Evolutionary conservation across 2,797 vertebrate species (phyloP), one percentile per base, ranked within the genome.

Genomic region (Diceros bicornis): DNA sequence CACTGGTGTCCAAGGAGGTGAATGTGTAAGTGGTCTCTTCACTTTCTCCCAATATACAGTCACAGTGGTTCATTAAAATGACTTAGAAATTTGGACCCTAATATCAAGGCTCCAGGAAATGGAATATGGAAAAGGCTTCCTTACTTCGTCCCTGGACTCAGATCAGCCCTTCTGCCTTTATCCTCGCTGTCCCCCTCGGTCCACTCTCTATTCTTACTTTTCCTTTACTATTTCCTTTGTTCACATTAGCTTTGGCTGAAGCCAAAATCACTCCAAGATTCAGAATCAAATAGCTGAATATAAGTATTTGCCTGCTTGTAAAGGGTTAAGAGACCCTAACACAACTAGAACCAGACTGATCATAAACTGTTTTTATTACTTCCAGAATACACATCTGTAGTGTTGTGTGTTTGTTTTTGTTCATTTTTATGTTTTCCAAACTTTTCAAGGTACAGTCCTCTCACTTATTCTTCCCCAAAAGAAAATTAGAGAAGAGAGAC

Each of bases 31-130:
- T 0, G 2, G 25, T 23, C 34, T 20, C 1, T 78, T 2, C 9
- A n/a, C 12, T 75, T 32, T 1, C 27, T 64, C 62, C 25, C 29
- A 3, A 14, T 0, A 4, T 7, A 2, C 0, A 0, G 1, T 10
- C 17, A 4, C n/a, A 8, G 1, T 18, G 21, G 13, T 6, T 78
- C 25, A 1, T 21, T 37, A 37, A 8, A 10, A 16, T 41, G 84
- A 59, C 37, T 21, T 41, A 3, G 10, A 41, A 34, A 41, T 34
- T 2, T 1, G 6, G 16, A 2, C 6, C 2, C 14, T 41, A 52
- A 32, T 2, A 12, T 13, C 47, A n/a, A 32, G 47, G 0, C 21
- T 69, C 44, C 23, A 4, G 32, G 74, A 82, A 21, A 3, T 0
- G 4, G 37, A 17, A 16, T 14, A 1, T 4, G n/a, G 7, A 61